phyloP scores from a whole-genome alignment of 2,113 vertebrate species.

The Sturnira hondurensis region DNA sequence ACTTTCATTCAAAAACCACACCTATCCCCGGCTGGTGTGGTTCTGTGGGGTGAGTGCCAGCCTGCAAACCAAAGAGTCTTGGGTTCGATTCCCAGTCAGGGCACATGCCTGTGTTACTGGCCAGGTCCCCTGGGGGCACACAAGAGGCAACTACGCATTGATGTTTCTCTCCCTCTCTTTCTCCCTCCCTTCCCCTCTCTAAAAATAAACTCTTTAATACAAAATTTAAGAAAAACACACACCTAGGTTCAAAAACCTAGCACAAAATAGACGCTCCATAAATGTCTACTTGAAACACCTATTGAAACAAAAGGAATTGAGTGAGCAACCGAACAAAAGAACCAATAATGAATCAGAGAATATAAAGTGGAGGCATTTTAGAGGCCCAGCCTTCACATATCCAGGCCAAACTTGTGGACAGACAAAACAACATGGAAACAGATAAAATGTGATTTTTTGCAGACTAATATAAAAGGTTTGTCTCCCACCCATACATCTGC shows the following conservation, averaged over 20 bases:
- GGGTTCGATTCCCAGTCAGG: no score
- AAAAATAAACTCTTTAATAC: no score
- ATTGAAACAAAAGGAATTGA: neutral
- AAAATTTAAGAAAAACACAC: neutral
- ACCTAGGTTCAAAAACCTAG: neutral
- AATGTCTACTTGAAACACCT: neutral
- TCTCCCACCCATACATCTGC: neutral
- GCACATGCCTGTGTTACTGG: no score
- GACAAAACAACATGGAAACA: neutral
- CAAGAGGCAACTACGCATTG: no score
- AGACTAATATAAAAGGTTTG: neutral
- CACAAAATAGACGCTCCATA: neutral
- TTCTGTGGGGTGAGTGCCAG: no score
- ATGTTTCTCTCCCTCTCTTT: no score
- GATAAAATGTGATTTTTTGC: neutral
- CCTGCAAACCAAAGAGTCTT: no score
- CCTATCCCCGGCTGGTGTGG: no score
- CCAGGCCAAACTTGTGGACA: neutral
- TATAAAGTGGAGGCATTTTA: neutral
- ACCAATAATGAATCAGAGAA: neutral
- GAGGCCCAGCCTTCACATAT: neutral
- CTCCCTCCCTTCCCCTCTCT: no score
- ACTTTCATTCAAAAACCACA: neutral
- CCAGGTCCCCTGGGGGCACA: no score
- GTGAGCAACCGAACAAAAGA: neutral